phyloP scores from a whole-genome alignment of 2,113 vertebrate species.

The Lontra canadensis region DNA sequence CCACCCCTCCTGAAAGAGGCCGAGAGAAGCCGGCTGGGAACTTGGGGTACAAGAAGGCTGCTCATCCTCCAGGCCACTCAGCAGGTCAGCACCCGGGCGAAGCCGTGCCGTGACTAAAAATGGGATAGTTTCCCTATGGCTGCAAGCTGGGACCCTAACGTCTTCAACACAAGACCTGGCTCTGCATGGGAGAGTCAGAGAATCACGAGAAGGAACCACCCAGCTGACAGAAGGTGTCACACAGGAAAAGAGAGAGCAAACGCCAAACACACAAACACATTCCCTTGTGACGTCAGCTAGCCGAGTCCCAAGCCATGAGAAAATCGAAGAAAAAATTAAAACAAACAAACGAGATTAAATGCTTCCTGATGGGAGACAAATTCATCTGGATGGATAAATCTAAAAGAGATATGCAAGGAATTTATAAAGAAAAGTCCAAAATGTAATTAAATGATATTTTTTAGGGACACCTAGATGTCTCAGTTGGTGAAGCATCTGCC shows the following conservation, averaged over 20 bases:
- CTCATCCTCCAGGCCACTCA: background rate
- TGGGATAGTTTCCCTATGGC: no score
- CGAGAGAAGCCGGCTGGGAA: background rate
- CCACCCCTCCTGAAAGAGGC: background rate
- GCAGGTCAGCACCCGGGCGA: accelerated
- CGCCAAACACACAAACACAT: no score
- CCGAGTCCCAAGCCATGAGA: no score
- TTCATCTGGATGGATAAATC: no score
- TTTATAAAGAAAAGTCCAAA: background rate
- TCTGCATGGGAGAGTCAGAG: background rate
- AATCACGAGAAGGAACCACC: background rate
- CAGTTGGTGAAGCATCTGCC: no score
- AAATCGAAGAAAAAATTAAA: no score
- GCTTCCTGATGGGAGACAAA: background rate
- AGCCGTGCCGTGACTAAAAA: no score
- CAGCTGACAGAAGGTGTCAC: background rate
- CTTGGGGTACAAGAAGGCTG: accelerated
- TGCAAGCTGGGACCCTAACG: background rate
- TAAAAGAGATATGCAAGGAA: background rate
- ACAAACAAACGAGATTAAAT: background rate
- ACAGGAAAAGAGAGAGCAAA: no score
- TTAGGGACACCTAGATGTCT: no score
- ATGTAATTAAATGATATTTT: background rate
- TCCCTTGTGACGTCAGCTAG: no score
- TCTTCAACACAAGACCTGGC: background rate